phyloP scores from a whole-genome alignment of 2,113 vertebrate species.

The Alces alces region DNA sequence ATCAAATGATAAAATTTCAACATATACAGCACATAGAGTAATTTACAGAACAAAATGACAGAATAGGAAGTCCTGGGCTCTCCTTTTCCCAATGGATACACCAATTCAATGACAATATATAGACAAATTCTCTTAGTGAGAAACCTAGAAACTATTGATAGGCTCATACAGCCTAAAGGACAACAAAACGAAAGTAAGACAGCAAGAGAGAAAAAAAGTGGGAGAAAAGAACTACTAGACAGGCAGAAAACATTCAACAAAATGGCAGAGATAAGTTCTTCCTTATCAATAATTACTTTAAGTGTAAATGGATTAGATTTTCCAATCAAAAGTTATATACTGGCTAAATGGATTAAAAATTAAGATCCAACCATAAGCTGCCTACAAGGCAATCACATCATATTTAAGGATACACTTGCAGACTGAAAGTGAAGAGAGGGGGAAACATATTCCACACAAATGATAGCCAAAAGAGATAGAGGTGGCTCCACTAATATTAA shows the following conservation, averaged over 20 bases:
- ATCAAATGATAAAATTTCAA: background rate
- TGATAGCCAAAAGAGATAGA: background rate
- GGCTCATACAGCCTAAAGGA: background rate
- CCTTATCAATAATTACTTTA: background rate
- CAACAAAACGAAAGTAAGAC: background rate
- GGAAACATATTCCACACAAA: background rate
- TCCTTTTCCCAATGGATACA: background rate
- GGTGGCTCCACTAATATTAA: background rate
- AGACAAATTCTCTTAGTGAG: background rate
- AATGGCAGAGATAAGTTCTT: background rate
- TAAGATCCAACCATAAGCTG: background rate
- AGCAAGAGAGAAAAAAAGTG: background rate
- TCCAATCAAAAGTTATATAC: background rate
- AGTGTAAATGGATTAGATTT: background rate
- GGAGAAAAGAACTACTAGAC: background rate
- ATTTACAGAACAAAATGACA: background rate
- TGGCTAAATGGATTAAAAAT: background rate
- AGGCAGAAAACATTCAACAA: background rate
- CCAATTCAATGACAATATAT: background rate
- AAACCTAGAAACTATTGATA: background rate
- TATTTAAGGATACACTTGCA: background rate
- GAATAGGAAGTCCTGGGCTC: background rate
- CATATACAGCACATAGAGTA: background rate
- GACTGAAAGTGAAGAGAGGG: background rate
- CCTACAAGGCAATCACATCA: background rate